Percentiles rank a stretch among this genome's conserved stretches.
Conservation (phyloP, 2,797 vertebrate species). For the Tenualosa thibaudeaui region DNA sequence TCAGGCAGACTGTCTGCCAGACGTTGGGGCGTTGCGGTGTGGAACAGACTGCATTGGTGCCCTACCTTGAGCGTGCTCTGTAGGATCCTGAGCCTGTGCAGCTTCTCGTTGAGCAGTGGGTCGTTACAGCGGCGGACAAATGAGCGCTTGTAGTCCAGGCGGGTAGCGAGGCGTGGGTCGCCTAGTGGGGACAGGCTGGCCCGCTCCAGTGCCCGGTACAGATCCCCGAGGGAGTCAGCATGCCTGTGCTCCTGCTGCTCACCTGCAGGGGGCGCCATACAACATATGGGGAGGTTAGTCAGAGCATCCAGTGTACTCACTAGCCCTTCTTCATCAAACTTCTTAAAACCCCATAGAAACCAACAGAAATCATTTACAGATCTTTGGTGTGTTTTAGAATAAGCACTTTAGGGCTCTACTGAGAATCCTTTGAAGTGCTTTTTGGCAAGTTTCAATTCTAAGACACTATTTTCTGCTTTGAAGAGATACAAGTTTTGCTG, state of each 20-base stretch:
- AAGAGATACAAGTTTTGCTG: background rate
- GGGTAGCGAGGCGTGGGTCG: conserved; percentile 80
- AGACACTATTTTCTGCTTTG: background rate
- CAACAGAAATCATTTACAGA: background rate
- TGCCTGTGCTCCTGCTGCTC: conserved; percentile 70
- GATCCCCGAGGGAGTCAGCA: conserved; percentile 89
- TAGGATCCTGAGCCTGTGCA: conserved; percentile 94
- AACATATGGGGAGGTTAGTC: background rate
- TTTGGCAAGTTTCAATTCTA: background rate
- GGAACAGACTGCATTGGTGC: too few species aligned
- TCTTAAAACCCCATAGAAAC: background rate
- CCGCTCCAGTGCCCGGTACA: conserved; percentile 91
- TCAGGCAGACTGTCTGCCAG: background rate
- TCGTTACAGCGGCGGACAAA: conserved; percentile 91
- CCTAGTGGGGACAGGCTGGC: conserved; percentile 92
- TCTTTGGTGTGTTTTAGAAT: background rate
- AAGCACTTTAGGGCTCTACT: background rate
- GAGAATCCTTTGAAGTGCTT: background rate
- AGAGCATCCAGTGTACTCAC: background rate
- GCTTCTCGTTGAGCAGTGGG: conserved; percentile 94
- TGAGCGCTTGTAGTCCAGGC: conserved; percentile 88
- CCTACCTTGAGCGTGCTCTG: conserved; percentile 96
- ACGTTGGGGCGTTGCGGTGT: background rate
- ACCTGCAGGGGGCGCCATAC: conserved; percentile 43
- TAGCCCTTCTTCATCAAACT: too few species aligned